Percentiles rank a stretch among this genome's conserved stretches.
These are phyloP conservation scores for Athalia circularis DNA, from an alignment of 2,888 invertebrate species.

Conservation along the genomic window DNA sequence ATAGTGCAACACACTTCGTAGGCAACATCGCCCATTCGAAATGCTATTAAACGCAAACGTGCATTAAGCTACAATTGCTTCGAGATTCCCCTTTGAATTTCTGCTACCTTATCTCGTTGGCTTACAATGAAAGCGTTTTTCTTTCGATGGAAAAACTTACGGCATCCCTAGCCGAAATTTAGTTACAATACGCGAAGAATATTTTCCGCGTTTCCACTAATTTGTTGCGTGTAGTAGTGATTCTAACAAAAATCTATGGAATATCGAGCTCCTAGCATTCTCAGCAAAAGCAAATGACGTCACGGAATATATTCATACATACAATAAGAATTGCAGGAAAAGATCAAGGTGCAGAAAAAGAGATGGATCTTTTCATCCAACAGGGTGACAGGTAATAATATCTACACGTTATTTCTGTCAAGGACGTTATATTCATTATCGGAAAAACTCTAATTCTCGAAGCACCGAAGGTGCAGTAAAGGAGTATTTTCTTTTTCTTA, in stretches of 20 bases:
- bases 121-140: background rate
- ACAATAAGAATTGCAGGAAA: too few relatives aligned
- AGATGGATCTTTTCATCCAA: too few relatives aligned
- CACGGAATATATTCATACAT: too few relatives aligned
- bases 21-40: background rate
- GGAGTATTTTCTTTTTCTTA: too few relatives aligned
- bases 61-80: conserved; percentile 2
- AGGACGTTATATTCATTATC: too few relatives aligned
- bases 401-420: too few relatives aligned
- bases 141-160: background rate
- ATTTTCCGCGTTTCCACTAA: background rate
- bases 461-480: too few relatives aligned
- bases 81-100: background rate
- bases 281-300: too few relatives aligned
- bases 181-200: background rate
- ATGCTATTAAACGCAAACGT: background rate
- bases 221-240: background rate
- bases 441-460: too few relatives aligned
- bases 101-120: conserved; percentile 9
- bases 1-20: too few relatives aligned
- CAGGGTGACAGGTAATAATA: too few relatives aligned
- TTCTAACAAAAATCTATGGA: background rate
- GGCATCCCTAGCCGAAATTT: background rate
- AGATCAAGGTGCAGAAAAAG: too few relatives aligned
- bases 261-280: background rate